Percentiles rank a stretch among this genome's conserved stretches.
Evolutionary conservation across 2,888 invertebrate species (phyloP).

Genomic region (Zeuzera pyrina): DNA sequence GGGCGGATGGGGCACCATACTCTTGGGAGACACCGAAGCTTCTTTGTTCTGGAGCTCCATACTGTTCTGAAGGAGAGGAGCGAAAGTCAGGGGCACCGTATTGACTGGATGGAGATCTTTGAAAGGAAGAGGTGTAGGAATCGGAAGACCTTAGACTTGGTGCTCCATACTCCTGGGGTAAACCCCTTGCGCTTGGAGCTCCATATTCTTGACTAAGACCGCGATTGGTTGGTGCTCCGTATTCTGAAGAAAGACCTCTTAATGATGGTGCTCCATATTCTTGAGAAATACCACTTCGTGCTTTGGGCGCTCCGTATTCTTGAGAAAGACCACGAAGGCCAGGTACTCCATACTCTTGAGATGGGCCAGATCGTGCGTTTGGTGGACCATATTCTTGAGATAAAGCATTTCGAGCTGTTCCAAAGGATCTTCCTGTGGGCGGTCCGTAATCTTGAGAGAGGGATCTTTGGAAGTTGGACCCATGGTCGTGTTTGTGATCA

Average conservation of each 20-base stretch:
- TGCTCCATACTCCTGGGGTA: constrained; percentile 17
- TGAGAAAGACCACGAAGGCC: constrained; percentile 28
- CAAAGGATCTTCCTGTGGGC: constrained; percentile 15
- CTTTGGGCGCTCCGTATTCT: constrained; percentile 27
- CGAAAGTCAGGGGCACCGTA: constrained; percentile 32
- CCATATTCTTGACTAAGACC: constrained; percentile 15
- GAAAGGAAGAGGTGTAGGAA: constrained; percentile 18
- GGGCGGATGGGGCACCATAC: constrained; percentile 11
- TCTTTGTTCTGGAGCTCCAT: constrained; percentile 29
- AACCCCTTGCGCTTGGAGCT: constrained; percentile 12
- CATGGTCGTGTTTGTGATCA: constrained; percentile 12
- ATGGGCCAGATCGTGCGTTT: constrained; percentile 14
- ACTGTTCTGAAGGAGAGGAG: constrained; percentile 32
- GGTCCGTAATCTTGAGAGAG: constrained; percentile 26
- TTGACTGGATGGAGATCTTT: constrained; percentile 25
- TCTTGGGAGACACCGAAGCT: constrained; percentile 20
- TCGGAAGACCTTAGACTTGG: constrained; percentile 11
- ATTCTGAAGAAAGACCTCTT: constrained; percentile 29
- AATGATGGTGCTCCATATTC: constrained; percentile 28
- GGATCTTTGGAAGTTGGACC: constrained; percentile 21
- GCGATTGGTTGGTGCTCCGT: constrained; percentile 22
- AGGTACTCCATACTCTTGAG: constrained; percentile 28
- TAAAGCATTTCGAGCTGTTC: constrained; percentile 9
- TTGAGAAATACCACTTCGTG: constrained; percentile 19
- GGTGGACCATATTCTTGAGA: constrained; percentile 20